A percentile compares a stretch with the other conserved stretches of the same genome.
phyloP scores from a whole-genome alignment of 2,888 invertebrate genomes.

The Mythimna ferrago region DNA sequence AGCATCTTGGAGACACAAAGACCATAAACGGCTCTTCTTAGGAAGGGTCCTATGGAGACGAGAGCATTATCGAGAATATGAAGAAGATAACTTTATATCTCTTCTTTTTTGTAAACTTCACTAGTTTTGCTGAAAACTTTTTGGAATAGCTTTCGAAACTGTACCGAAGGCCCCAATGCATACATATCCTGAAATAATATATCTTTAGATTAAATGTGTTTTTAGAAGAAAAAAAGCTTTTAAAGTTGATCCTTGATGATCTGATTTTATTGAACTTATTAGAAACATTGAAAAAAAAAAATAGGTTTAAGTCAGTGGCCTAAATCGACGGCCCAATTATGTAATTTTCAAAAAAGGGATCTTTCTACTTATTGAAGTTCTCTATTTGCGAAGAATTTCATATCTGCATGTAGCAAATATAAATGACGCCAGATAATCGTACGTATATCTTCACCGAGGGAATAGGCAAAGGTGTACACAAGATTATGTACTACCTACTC shows the following conservation, averaged over 20 bases:
- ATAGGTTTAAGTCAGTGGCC: slow-evolving; percentile 1
- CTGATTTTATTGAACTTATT: not conserved
- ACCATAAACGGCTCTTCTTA: slow-evolving; percentile 3
- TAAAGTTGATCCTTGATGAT: not conserved
- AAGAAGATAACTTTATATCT: slow-evolving; percentile 11
- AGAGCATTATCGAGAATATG: slow-evolving; percentile 15
- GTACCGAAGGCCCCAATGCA: not conserved
- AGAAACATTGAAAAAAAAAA: too few species aligned
- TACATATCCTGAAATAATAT: not conserved
- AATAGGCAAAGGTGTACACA: not conserved
- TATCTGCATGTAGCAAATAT: not conserved
- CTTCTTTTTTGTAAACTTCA: slow-evolving; percentile 4
- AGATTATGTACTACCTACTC: not conserved
- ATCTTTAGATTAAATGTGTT: not conserved
- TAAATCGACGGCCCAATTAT: not conserved
- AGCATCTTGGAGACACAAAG: slow-evolving; percentile 10
- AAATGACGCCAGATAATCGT: not conserved
- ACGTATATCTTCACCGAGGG: not conserved
- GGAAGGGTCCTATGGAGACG: not conserved
- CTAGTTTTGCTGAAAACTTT: not conserved
- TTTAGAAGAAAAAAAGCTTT: not conserved
- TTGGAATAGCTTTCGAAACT: not conserved
- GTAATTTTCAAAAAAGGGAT: not conserved
- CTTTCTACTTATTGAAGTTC: too few species aligned
- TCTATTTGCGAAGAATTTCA: too few species aligned